These are phyloP conservation scores for Oeneis ivallda DNA, from an alignment of 2,888 invertebrate genomes.

Conservation along the genomic window DNA sequence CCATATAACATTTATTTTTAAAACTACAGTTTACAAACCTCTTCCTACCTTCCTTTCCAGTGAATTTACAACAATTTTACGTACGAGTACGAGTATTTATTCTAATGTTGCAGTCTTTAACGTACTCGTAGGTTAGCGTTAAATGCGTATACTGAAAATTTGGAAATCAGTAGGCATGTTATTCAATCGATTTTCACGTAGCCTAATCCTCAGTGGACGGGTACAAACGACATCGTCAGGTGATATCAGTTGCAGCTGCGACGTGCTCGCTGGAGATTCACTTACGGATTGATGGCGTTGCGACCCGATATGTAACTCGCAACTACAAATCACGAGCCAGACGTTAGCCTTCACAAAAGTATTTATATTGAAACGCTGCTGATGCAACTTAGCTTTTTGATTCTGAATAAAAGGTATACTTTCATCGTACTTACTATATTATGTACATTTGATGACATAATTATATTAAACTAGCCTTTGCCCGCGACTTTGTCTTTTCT, in stretches of 20 bases:
- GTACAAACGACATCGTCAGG: slow-evolving; percentile 72
- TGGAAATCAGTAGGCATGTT: slow-evolving; percentile 50
- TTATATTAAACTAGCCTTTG: too few relatives aligned
- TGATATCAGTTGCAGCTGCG: slow-evolving; percentile 69
- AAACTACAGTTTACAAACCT: too few relatives aligned
- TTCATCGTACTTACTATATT: not conserved
- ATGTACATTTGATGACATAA: not conserved
- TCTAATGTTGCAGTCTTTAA: too few relatives aligned
- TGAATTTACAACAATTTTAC: too few relatives aligned
- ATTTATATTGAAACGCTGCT: slow-evolving; percentile 12
- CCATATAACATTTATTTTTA: too few relatives aligned
- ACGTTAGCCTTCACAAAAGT: slow-evolving; percentile 30
- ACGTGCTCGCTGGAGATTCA: slow-evolving; percentile 61
- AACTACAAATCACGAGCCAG: slow-evolving; percentile 54
- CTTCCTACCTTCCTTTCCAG: too few relatives aligned
- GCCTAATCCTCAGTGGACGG: slow-evolving; percentile 61
- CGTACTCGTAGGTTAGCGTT: not conserved
- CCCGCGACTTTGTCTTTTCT: too few relatives aligned
- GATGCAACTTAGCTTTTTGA: slow-evolving; percentile 7
- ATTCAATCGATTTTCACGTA: slow-evolving; percentile 52
- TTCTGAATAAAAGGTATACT: not conserved
- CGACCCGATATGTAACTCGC: slow-evolving; percentile 56
- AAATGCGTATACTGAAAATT: slow-evolving; percentile 31
- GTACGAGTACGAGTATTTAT: too few relatives aligned
- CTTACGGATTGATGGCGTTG: slow-evolving; percentile 70